A percentile compares a stretch with the other conserved stretches of the same genome.
These are phyloP conservation scores for Arizona elegans DNA, from an alignment of 2,113 vertebrate species.

Conservation along the genomic window DNA sequence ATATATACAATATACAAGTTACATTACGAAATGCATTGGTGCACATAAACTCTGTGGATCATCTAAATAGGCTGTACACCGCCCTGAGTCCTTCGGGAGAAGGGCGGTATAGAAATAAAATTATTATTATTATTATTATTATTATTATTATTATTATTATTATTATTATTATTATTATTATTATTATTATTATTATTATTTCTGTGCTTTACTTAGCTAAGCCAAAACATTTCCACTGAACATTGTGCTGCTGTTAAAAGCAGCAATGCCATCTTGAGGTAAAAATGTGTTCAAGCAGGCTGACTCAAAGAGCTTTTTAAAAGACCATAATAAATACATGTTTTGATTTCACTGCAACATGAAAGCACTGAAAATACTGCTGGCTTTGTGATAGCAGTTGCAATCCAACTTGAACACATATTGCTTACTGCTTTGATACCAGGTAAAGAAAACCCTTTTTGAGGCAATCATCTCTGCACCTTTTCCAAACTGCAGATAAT, in stretches of 20 bases:
- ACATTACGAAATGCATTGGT: neutral
- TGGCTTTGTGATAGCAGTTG: neutral
- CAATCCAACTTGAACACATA: neutral
- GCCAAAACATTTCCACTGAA: neutral
- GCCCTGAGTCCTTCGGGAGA: too few relatives aligned
- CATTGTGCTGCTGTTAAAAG: neutral
- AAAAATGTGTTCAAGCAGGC: conserved; percentile 2
- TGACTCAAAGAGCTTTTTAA: neutral
- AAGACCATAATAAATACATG: neutral
- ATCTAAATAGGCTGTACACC: too few relatives aligned
- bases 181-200: too few relatives aligned
- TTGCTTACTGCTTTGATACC: neutral
- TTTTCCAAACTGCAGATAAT: neutral
- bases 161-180: too few relatives aligned
- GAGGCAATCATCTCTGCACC: neutral
- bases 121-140: too few relatives aligned
- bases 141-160: too few relatives aligned
- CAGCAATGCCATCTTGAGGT: conserved; percentile 13
- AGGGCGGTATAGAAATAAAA: too few relatives aligned
- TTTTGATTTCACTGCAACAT: neutral
- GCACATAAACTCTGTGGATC: neutral
- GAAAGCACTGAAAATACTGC: too few relatives aligned
- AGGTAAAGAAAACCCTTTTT: neutral
- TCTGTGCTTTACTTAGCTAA: neutral
- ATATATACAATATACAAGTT: neutral